Evolutionary conservation across 2,797 vertebrate genomes (phyloP).

Genomic region (Discoglossus pictus): DNA sequence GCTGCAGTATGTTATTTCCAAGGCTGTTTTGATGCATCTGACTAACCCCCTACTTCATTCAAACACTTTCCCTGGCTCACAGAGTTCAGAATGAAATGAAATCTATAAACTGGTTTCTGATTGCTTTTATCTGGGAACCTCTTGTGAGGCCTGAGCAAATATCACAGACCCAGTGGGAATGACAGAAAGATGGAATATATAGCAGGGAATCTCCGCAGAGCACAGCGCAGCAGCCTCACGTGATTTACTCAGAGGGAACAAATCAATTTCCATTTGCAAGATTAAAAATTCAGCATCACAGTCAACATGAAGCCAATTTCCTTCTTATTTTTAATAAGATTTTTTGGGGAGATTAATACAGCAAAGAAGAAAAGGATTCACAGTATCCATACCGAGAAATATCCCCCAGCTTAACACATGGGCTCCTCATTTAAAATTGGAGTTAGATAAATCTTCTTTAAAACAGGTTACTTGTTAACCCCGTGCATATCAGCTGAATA

Average conservation of each 20-base stretch:
- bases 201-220: conserved; percentile 61
- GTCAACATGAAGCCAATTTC: conserved; percentile 32
- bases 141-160: conserved; percentile 36
- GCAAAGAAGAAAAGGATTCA: neutral
- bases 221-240: conserved; percentile 49
- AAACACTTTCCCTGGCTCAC: conserved; percentile 12
- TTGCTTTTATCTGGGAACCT: conserved; percentile 43
- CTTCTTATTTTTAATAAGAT: conserved; percentile 37
- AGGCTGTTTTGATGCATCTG: neutral
- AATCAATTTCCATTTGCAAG: conserved; percentile 52
- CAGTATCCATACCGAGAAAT: neutral
- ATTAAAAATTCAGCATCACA: conserved; percentile 47
- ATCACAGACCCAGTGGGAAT: conserved; percentile 65
- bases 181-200: conserved; percentile 61
- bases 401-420: neutral
- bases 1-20: conserved; percentile 8
- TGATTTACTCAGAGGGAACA: conserved; percentile 38
- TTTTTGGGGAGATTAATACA: conserved; percentile 35
- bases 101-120: conserved; percentile 45
- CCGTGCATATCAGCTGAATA: too few species aligned
- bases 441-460: too few species aligned
- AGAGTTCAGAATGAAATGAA: conserved; percentile 44
- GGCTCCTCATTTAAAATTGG: too few species aligned
- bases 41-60: conserved; percentile 25
- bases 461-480: too few species aligned